phyloP scores from a whole-genome alignment of 2,113 vertebrate species.

The Cheilinus undulatus region DNA sequence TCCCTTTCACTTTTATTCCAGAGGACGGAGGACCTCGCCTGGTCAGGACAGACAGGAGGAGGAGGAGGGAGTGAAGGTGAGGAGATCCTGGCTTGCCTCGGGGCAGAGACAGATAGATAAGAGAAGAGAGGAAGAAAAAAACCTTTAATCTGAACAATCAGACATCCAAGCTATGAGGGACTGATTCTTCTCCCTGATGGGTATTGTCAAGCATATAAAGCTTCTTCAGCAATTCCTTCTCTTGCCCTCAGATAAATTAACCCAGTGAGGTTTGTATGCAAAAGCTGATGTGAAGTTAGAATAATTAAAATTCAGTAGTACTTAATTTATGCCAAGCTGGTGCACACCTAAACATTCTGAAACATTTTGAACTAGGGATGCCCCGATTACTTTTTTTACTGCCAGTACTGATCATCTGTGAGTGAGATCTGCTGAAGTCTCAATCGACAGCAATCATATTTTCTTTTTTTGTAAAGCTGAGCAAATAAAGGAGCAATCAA shows the following conservation, averaged over 20 bases:
- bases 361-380: not conserved
- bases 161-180: constrained; percentile 53
- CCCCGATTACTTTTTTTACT: too few relatives aligned
- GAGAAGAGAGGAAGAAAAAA: constrained; percentile 43
- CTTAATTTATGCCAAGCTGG: not conserved
- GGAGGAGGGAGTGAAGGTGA: constrained; percentile 31
- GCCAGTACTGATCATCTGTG: too few relatives aligned
- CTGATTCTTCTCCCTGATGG: constrained; percentile 65
- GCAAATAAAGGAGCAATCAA: too few relatives aligned
- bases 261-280: constrained; percentile 19
- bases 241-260: constrained; percentile 38
- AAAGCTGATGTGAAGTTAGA: constrained; percentile 8
- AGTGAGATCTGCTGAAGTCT: too few relatives aligned
- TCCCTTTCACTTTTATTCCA: not conserved
- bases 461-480: too few relatives aligned
- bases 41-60: constrained; percentile 33
- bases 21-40: constrained; percentile 5
- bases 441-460: too few relatives aligned
- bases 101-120: constrained; percentile 56
- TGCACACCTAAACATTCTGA: not conserved
- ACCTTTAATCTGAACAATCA: constrained; percentile 77
- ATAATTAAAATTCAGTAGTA: not conserved
- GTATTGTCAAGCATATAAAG: constrained; percentile 51
- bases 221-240: constrained; percentile 51
- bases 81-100: constrained; percentile 64